Evolutionary conservation across 2,113 vertebrate species (phyloP).

Genomic region (Corythaixoides concolor): DNA sequence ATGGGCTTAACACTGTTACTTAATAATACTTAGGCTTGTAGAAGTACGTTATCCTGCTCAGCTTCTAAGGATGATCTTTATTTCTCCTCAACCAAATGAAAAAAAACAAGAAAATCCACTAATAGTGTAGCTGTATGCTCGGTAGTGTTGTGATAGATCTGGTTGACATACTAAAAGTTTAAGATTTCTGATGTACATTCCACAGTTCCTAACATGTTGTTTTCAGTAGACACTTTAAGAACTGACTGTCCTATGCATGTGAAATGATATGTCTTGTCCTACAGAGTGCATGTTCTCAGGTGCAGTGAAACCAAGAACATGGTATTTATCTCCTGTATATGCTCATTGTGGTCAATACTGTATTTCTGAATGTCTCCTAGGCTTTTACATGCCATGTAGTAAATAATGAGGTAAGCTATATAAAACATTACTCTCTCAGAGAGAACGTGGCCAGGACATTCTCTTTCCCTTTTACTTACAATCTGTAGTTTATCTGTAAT

Average conservation of each 20-base stretch:
- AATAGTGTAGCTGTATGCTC: not conserved
- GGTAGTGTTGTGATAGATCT: not conserved
- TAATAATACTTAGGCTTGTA: not conserved
- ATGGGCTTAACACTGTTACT: not conserved
- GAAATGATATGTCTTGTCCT: not conserved
- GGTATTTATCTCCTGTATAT: not conserved
- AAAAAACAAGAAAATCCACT: not conserved
- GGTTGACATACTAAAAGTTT: not conserved
- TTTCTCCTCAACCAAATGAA: not conserved
- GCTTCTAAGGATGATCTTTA: not conserved
- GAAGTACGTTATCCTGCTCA: not conserved
- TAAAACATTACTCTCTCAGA: not conserved
- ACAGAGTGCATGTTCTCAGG: not conserved
- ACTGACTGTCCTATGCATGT: not conserved
- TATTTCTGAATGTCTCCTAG: not conserved
- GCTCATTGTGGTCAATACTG: not conserved
- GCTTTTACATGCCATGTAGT: not conserved
- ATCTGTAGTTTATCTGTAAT: not conserved
- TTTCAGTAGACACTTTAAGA: not conserved
- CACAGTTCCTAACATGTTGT: not conserved
- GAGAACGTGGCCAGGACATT: not conserved
- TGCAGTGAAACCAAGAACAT: not conserved
- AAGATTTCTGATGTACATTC: not conserved
- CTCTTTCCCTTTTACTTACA: not conserved
- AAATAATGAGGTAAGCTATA: not conserved